Evolutionary conservation across 2,797 vertebrate species (phyloP), one percentile per base, ranked within the genome.

Genomic region (Lepilemur septentrionalis): DNA sequence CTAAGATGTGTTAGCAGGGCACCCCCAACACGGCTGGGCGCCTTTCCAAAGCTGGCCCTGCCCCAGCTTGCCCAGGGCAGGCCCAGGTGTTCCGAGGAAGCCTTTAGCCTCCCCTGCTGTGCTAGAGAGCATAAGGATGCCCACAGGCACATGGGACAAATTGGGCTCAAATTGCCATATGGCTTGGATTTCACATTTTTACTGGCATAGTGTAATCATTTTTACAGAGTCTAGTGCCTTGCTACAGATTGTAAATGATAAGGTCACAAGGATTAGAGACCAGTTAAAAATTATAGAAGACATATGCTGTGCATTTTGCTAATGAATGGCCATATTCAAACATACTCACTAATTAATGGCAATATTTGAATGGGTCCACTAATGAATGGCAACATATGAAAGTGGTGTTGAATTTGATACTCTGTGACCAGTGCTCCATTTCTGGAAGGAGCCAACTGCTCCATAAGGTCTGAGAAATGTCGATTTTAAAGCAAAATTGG

Each of bases 211-310:
- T 46, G 22, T 79, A 94, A 86, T 95, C 84, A 7, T 93, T 92
- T 93, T 89, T 89, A 52, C 85, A 75, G 93, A 96, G 97, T 96
- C 95, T 59, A 72, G 93, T 91, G 96, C 93, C 95, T 93, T 70
- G 91, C 96, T 93, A 32, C 97, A 98, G 96, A 97, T 95, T 95
- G 96, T 83, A 91, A 96, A 94, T 89, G 96, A 88, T 95, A 96
- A 97, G 96, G 89, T 97, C 97, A 67, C 73, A 17, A 89, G 80
- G 89, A 94, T 96, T 96, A 91, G 93, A 96, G 92, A 52, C 89
- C 93, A 94, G 81, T 96, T 96, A 97, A 97, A 97, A 96, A 93
- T 95, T 93, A 80, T 67, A 23, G 82, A 89, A 97, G 90, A 63
- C 95, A 96, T 91, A 96, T 96, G 97, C 93, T 97, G 35, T 38